Base-by-base conservation (phyloP, 2,888 invertebrate genomes). In the Oscheius sp. region DNA sequence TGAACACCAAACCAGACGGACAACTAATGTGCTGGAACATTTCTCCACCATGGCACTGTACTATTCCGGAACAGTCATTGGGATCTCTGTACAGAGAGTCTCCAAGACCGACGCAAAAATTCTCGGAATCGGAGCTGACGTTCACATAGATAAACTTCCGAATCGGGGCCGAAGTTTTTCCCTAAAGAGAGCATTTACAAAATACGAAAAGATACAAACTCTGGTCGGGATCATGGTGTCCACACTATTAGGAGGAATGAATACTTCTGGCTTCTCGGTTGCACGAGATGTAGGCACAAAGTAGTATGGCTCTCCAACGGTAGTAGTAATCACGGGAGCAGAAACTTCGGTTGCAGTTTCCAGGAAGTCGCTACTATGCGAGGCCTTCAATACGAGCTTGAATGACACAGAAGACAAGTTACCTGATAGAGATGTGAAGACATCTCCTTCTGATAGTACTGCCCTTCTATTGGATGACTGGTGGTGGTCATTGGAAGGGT, bases 51-150 rank as follows among this genome's bases (percentile, higher is more conserved):
- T 58, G 50, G 42, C 73, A 79, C 74, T 79, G 79, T 62, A 79
- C 72, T 65, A 81, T 80, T 2, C 74, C 79, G 29, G 77, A 81
- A 70, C 86, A 86, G 65, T 83, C 80, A 33, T 50, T 60, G 58
- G 84, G 83, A 63, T 87, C 84, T 55, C 81, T 75, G 76, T 86
- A 87, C 63, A 86, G 79, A 29, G 85, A 83, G 66, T 87, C 86
- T 3, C 57, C n/a, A 37, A 77, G 78, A 42, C 78, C 76, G 29
- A 51, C 62, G 60, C 86, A 86, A 76, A 74, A 81, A 0, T 75
- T 75, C 0, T 65, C 59, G 4, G 32, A 13, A 21, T 65, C 33
- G 4, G 63, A 33, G 50, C 48, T 59, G 21, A 55, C 51, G 11
- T 55, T 29, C 7, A 70, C 60, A 29, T 60, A 66, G 37, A 53